These are phyloP conservation scores for Pollimyrus isidori DNA, from an alignment of 2,113 vertebrate species.

Conservation along the genomic window DNA sequence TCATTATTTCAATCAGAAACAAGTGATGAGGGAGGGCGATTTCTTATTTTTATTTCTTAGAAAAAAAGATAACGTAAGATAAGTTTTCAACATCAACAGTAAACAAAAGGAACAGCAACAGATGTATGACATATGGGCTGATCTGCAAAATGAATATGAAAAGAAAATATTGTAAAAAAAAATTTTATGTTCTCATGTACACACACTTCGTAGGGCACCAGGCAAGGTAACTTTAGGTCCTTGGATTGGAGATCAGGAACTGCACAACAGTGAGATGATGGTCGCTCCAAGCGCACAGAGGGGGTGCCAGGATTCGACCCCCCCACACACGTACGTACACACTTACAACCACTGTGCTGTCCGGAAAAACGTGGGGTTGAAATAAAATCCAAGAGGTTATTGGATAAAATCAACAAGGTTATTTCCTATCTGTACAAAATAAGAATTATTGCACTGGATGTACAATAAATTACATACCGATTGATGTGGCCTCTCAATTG, in stretches of 20 bases:
- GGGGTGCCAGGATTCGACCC: no score
- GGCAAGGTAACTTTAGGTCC: neutral
- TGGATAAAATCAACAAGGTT: neutral
- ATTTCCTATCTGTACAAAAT: neutral
- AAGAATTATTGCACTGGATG: neutral
- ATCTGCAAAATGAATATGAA: no score
- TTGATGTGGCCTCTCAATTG: neutral
- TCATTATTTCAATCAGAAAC: no score
- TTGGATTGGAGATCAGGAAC: neutral
- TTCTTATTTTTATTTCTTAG: no score
- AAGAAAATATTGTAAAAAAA: no score
- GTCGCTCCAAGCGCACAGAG: neutral
- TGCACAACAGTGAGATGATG: neutral
- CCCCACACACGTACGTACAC: neutral
- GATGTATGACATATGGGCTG: no score
- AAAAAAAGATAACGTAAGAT: no score
- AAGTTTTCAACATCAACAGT: no score
- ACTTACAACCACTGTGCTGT: neutral
- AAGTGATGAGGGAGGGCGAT: no score
- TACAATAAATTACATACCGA: neutral
- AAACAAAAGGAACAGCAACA: no score
- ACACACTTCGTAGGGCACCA: neutral
- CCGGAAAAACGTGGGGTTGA: neutral
- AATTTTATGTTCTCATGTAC: neutral
- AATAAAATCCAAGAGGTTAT: neutral